A percentile compares a stretch with the other conserved stretches of the same genome.
Evolutionary conservation across 2,797 vertebrate species (phyloP).

Genomic region (Alfaro cultratus): DNA sequence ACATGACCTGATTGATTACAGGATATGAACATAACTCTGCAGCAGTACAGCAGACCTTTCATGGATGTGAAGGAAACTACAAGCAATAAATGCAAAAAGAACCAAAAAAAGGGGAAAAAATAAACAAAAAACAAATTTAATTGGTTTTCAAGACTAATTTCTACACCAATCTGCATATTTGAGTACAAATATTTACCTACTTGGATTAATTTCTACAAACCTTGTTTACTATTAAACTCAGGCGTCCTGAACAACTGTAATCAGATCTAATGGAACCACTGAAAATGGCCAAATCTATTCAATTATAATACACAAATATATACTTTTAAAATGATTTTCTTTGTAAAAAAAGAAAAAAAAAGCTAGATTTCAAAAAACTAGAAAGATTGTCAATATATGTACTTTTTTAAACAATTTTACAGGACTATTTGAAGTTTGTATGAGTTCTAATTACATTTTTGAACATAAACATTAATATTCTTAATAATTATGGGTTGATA

Average conservation of each 20-base stretch:
- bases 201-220: neutral
- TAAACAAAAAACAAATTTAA: neutral
- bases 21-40: conserved; percentile 8
- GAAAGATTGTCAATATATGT: neutral
- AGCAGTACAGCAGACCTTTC: neutral
- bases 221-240: neutral
- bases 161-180: neutral
- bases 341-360: neutral
- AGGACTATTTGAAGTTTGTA: too few species aligned
- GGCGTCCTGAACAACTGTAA: neutral
- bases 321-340: neutral
- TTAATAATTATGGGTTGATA: neutral
- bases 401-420: neutral
- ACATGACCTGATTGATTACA: conserved; percentile 18
- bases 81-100: neutral
- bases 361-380: neutral
- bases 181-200: neutral
- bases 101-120: neutral
- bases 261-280: neutral
- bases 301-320: neutral
- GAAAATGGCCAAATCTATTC: neutral
- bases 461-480: too few species aligned
- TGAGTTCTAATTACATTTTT: too few species aligned
- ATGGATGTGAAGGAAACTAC: neutral
- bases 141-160: neutral